Percentiles rank a stretch among this genome's conserved stretches.
These are phyloP conservation scores for Camponotus fellah DNA, from an alignment of 2,888 invertebrate species.

Conservation along the genomic window DNA sequence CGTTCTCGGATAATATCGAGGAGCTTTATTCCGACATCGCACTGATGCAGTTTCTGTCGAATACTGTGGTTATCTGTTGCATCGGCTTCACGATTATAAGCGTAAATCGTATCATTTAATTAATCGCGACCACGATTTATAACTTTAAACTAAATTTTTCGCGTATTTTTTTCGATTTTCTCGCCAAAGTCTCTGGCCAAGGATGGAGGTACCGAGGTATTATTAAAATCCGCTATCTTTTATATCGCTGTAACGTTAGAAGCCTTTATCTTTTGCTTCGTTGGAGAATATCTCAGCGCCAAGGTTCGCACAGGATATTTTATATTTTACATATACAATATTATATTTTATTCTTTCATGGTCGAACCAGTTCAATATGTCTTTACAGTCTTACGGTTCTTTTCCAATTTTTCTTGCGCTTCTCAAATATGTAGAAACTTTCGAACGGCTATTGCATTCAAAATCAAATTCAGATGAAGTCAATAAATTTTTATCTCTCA, in stretches of 20 bases:
- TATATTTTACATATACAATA: neutral
- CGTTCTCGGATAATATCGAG: slow-evolving; percentile 62
- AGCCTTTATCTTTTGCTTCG: slow-evolving; percentile 66
- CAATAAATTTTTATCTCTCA: neutral
- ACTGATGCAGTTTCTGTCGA: slow-evolving; percentile 69
- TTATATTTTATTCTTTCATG: neutral
- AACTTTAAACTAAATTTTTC: neutral
- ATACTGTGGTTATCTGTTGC: slow-evolving; percentile 69
- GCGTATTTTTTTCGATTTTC: neutral
- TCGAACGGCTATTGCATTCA: neutral
- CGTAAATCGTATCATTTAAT: slow-evolving; percentile 60
- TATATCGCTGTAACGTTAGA: slow-evolving; percentile 61
- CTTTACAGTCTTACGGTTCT: neutral
- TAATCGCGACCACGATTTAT: neutral
- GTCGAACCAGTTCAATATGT: neutral
- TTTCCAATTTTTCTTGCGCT: neutral
- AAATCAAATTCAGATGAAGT: neutral
- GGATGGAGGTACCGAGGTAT: neutral
- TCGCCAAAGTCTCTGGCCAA: slow-evolving; percentile 44
- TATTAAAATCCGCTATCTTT: slow-evolving; percentile 62
- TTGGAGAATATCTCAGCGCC: slow-evolving; percentile 71
- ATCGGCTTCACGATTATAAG: slow-evolving; percentile 68
- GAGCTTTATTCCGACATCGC: slow-evolving; percentile 68
- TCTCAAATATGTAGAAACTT: neutral
- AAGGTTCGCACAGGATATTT: slow-evolving; percentile 63